Conservation (phyloP, 2,888 invertebrate genomes). For the Chorisops tibialis region DNA sequence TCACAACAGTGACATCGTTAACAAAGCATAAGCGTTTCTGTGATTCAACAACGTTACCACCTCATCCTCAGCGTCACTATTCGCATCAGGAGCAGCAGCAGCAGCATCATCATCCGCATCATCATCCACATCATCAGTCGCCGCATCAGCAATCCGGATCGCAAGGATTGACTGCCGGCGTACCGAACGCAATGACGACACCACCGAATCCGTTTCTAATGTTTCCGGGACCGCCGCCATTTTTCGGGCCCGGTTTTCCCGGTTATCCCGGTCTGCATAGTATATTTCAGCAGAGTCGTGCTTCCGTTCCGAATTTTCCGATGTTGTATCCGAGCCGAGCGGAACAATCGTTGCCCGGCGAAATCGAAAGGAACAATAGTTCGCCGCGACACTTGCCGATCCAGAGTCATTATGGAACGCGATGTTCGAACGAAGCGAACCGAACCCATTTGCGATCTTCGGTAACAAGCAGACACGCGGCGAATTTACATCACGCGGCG, state of each 20-base stretch:
- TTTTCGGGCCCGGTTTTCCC: conserved; percentile 64
- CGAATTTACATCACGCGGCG: not conserved
- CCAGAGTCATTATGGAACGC: conserved; percentile 1
- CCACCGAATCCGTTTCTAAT: conserved; percentile 66
- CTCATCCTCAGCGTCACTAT: conserved; percentile 35
- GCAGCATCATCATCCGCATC: conserved; percentile 43
- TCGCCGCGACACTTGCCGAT: not conserved
- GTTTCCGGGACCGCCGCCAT: conserved; percentile 65
- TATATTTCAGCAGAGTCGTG: conserved; percentile 58
- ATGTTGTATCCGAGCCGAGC: conserved; percentile 59
- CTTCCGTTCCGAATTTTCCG: conserved; percentile 51
- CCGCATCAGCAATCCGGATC: conserved; percentile 18
- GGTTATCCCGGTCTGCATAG: conserved; percentile 58
- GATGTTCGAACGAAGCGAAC: conserved; percentile 36
- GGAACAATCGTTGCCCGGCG: conserved; percentile 46
- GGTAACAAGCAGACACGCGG: not conserved
- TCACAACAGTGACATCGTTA: conserved; percentile 86
- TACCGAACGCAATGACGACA: conserved; percentile 52
- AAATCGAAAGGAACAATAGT: conserved; percentile 35
- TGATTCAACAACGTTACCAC: conserved; percentile 66
- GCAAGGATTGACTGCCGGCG: conserved; percentile 38
- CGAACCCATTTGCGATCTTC: not conserved
- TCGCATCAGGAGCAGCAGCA: conserved; percentile 51
- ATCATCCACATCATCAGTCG: conserved; percentile 3
- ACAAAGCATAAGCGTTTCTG: conserved; percentile 96